Evolutionary conservation across 2,888 invertebrate species (phyloP).

Genomic region (Hypolimnas misippus): DNA sequence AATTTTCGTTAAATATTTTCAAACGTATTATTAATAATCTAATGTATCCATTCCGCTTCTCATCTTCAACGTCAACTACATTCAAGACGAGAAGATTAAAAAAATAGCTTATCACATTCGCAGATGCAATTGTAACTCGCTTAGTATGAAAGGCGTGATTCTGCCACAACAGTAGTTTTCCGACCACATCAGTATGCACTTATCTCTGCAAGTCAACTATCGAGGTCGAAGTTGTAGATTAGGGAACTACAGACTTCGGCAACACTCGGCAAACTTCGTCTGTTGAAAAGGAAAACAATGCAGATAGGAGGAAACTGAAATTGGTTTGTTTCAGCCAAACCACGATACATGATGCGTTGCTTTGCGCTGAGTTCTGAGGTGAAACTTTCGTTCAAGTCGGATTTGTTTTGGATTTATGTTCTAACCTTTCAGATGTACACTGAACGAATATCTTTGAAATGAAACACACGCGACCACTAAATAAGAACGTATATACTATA

Average conservation of each 20-base stretch:
- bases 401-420: slow-evolving; percentile 14
- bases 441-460: background rate
- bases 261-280: slow-evolving; percentile 45
- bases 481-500: no score
- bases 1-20: no score
- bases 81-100: no score
- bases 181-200: slow-evolving; percentile 2
- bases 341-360: slow-evolving; percentile 18
- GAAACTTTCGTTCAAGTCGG: slow-evolving; percentile 11
- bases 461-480: background rate
- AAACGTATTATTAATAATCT: no score
- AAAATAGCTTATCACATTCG: no score
- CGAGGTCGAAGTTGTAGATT: slow-evolving; percentile 48
- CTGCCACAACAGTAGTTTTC: background rate
- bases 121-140: no score
- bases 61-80: no score
- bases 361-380: slow-evolving; percentile 6
- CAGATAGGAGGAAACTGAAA: slow-evolving; percentile 27
- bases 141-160: background rate
- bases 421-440: slow-evolving; percentile 1
- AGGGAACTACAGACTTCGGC: slow-evolving; percentile 49
- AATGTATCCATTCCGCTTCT: no score
- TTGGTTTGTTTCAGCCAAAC: slow-evolving; percentile 31
- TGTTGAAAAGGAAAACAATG: slow-evolving; percentile 36
- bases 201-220: slow-evolving; percentile 24